phyloP scores from a whole-genome alignment of 2,797 vertebrate genomes.

The Aeoliscus strigatus region DNA sequence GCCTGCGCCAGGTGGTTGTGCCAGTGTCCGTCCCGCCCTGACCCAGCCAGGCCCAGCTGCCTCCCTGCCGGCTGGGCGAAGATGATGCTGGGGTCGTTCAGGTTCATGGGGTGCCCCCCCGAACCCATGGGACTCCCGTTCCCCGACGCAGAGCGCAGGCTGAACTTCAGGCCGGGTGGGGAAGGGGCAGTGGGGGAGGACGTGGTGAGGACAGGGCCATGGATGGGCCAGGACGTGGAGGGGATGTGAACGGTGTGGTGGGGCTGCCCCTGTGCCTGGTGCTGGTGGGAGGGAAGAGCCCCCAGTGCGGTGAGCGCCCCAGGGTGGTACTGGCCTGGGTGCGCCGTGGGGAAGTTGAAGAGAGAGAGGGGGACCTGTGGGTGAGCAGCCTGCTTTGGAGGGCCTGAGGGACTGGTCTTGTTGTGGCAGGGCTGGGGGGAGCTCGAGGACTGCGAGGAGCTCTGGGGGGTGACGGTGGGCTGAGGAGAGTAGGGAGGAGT shows the following conservation, averaged over 20 bases:
- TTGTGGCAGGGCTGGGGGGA: constrained; percentile 83
- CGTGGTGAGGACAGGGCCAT: constrained; percentile 81
- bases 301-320: constrained; percentile 80
- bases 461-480: constrained; percentile 79
- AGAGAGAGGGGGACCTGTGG: constrained; percentile 84
- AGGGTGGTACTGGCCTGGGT: constrained; percentile 85
- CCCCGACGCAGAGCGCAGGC: constrained; percentile 73
- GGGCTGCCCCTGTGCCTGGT: constrained; percentile 66
- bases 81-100: constrained; percentile 99
- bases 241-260: constrained; percentile 75
- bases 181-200: constrained; percentile 73
- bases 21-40: constrained; percentile 87
- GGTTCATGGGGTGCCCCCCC: constrained; percentile 78
- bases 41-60: constrained; percentile 75
- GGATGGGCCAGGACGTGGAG: constrained; percentile 88
- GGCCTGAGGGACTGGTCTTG: constrained; percentile 62
- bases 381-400: constrained; percentile 53
- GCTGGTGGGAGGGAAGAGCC: constrained; percentile 82
- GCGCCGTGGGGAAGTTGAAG: constrained; percentile 86
- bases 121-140: constrained; percentile 56
- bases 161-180: constrained; percentile 78
- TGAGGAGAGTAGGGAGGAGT: constrained; percentile 93
- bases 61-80: constrained; percentile 93
- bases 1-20: constrained; percentile 84
- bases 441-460: constrained; percentile 78